A percentile compares a stretch with the other conserved stretches of the same genome.
Conservation (phyloP, 2,113 vertebrate genomes). For the Oophaga pumilio region DNA sequence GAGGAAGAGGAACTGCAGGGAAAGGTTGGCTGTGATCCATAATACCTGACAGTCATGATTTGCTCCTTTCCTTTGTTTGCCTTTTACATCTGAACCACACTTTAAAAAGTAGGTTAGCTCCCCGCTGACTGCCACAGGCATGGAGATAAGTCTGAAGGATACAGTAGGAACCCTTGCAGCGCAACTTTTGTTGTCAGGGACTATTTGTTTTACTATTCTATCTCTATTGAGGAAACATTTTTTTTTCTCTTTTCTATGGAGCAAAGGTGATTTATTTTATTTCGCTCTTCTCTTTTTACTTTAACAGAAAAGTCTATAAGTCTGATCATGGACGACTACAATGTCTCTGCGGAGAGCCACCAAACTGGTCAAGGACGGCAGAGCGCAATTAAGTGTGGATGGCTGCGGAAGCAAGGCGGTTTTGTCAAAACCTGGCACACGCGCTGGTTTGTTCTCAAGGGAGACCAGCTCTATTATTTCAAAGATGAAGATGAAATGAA, state of each 20-base stretch:
- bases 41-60: constrained; percentile 7
- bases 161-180: constrained; percentile 42
- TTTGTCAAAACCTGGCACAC: constrained; percentile 99
- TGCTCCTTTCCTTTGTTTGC: constrained; percentile 20
- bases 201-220: neutral
- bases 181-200: rapidly evolving
- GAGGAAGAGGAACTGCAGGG: neutral
- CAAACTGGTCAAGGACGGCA: constrained; percentile 67
- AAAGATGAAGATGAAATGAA: constrained; percentile 98
- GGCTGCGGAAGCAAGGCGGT: constrained; percentile 97
- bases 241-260: constrained; percentile 14
- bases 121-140: constrained; percentile 18
- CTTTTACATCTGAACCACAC: constrained; percentile 15
- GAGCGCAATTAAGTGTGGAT: constrained; percentile 82
- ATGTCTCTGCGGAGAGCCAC: constrained; percentile 69
- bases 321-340: constrained; percentile 84
- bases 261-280: constrained; percentile 48
- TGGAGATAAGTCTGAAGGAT: constrained; percentile 30
- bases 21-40: constrained; percentile 2
- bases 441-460: constrained; percentile 95
- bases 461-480: constrained; percentile 92
- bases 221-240: constrained; percentile 9
- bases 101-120: constrained; percentile 14
- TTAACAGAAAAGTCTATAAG: constrained; percentile 66
- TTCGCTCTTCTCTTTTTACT: constrained; percentile 58